Conservation (phyloP, 2,797 vertebrate genomes). For the Diceros bicornis region DNA sequence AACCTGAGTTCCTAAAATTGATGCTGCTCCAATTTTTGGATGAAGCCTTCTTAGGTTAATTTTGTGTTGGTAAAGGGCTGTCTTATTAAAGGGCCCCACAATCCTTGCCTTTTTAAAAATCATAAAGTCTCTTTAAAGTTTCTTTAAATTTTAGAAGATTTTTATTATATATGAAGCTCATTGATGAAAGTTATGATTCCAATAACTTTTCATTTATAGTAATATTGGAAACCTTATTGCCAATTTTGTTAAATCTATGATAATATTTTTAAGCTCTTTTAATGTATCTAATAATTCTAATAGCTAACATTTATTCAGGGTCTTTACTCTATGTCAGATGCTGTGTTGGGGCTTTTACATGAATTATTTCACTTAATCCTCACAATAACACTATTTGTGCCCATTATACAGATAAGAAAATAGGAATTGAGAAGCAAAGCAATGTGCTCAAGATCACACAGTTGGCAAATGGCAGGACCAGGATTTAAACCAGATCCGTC, state of each 20-base stretch:
- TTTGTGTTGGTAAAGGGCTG: neutral
- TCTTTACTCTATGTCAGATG: neutral
- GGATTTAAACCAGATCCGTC: neutral
- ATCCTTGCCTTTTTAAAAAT: constrained; percentile 35
- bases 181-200: neutral
- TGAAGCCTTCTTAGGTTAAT: neutral
- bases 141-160: constrained; percentile 16
- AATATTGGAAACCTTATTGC: constrained; percentile 23
- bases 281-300: constrained; percentile 19
- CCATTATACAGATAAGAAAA: constrained; percentile 45
- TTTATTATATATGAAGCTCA: neutral
- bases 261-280: constrained; percentile 16
- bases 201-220: constrained; percentile 53
- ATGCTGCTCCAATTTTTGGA: neutral
- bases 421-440: neutral
- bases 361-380: neutral
- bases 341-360: neutral
- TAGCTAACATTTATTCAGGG: constrained; percentile 15
- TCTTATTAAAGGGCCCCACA: neutral
- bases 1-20: constrained; percentile 29
- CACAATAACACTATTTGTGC: neutral
- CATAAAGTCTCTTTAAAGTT: neutral
- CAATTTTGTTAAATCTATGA: constrained; percentile 23
- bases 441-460: neutral
- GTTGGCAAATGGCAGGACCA: neutral